Evolutionary conservation across 2,888 invertebrate genomes (phyloP).

Genomic region (Charanyca ferruginea): DNA sequence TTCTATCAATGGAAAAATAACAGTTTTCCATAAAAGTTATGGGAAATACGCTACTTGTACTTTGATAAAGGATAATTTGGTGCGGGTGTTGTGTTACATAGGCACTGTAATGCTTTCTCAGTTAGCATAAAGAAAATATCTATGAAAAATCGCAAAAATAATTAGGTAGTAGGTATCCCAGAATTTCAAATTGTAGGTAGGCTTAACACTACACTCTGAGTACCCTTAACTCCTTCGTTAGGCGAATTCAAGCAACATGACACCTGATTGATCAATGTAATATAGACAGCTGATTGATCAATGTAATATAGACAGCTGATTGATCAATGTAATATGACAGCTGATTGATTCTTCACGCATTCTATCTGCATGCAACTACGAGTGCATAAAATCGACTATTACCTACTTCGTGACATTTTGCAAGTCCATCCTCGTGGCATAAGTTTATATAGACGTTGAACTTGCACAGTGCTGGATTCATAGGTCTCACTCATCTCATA

Average conservation of each 20-base stretch:
- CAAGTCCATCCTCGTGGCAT: neutral
- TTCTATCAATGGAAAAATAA: constrained; percentile 71
- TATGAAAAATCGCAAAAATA: too few species aligned
- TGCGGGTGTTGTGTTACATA: neutral
- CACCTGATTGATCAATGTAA: neutral
- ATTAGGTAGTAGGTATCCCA: too few species aligned
- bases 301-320: too few species aligned
- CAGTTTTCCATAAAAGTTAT: constrained; percentile 42
- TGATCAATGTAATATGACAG: too few species aligned
- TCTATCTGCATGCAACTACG: neutral
- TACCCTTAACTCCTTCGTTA: too few species aligned
- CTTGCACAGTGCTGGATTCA: neutral
- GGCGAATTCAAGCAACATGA: too few species aligned
- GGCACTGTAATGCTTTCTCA: too few species aligned
- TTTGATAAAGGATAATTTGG: neutral
- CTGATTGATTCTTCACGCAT: neutral
- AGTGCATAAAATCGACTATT: neutral
- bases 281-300: too few species aligned
- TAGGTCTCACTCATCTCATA: too few species aligned
- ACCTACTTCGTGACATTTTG: neutral
- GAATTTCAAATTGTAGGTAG: too few species aligned
- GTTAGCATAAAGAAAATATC: too few species aligned
- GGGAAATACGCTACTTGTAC: constrained; percentile 5
- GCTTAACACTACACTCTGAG: too few species aligned
- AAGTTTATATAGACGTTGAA: constrained; percentile 1